Evolutionary conservation across 2,888 invertebrate species (phyloP), one percentile per base, ranked within the genome.

Genomic region (Acrobasis consociella): DNA sequence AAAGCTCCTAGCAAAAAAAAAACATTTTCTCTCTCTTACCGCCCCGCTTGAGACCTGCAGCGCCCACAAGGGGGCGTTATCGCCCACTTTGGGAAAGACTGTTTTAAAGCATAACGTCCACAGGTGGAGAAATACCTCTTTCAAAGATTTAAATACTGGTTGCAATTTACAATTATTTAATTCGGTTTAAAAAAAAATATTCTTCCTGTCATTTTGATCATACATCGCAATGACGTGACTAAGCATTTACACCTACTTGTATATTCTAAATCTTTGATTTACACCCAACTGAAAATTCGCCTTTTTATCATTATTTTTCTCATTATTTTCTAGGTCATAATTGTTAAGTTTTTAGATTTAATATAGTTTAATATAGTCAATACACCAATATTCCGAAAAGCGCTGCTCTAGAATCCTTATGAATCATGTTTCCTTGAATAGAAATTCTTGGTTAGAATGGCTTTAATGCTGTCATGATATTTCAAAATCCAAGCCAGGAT

Each of bases 201-300:
- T 15, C 16, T n/a, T 7, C 0, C 2, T 56, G 16, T 56, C 56
- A 56, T 56, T 22, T 15, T 37, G 39, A 39, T 55, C 39, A 17
- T 15, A 50, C 50, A 50, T 52, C 52, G 51, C 58, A 46, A 63
- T 51, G 58, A 63, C 58, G 58, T 60, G 51, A 63, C 17, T 46
- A 53, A 38, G 39, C 58, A 37, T 17, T 9, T 42, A 22, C n/a
- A n/a, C n/a, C n/a, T n/a, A n/a, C n/a, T n/a, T n/a, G n/a, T n/a
- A n/a, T n/a, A n/a, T n/a, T n/a, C n/a, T n/a, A n/a, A n/a, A n/a
- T n/a, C n/a, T n/a, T n/a, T n/a, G n/a, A n/a, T 61, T 53, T 55
- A 52, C 56, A 39, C 11, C 42, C 42, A 56, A 13, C 46, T 11
- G 13, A 46, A 17, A 3, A 56, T 42, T 8, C 56, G 42, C 42